Evolutionary conservation across 2,797 vertebrate species (phyloP).

Genomic region (Huso huso): DNA sequence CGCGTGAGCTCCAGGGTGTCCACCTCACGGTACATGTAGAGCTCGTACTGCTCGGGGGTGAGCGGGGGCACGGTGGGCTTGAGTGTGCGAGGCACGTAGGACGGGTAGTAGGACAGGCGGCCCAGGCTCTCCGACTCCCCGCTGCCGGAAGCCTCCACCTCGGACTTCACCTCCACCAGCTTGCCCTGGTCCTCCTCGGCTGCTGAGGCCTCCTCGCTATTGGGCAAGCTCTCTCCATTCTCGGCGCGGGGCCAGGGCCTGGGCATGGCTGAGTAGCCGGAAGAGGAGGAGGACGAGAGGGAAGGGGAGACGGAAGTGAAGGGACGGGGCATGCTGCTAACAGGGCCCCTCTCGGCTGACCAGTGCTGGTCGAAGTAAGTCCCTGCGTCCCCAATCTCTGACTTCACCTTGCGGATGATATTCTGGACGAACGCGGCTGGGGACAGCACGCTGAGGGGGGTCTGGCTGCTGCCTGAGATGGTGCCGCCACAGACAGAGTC

Average conservation of each 20-base stretch:
- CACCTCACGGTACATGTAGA: conserved; percentile 98
- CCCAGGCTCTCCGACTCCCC: conserved; percentile 52
- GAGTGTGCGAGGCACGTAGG: conserved; percentile 81
- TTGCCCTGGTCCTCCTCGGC: conserved; percentile 66
- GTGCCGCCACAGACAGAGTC: conserved; percentile 41
- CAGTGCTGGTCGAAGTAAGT: conserved; percentile 95
- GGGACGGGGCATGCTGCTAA: conserved; percentile 53
- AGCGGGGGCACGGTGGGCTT: conserved; percentile 91
- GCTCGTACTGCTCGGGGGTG: conserved; percentile 94
- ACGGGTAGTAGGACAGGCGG: conserved; percentile 76
- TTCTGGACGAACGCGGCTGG: conserved; percentile 92
- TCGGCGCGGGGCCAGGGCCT: conserved; percentile 60
- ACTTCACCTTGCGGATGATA: conserved; percentile 96
- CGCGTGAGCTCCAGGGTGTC: conserved; percentile 91
- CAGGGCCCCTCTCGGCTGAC: conserved; percentile 74
- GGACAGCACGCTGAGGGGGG: conserved; percentile 77
- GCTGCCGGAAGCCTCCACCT: conserved; percentile 54
- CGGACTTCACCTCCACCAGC: conserved; percentile 70
- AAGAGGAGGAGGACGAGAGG: conserved; percentile 79
- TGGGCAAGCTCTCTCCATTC: conserved; percentile 52
- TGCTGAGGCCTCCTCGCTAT: conserved; percentile 66
- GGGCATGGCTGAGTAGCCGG: conserved; percentile 72
- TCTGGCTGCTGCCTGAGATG: conserved; percentile 63
- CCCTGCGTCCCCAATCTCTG: conserved; percentile 86
- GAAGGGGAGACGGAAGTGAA: conserved; percentile 85